A percentile compares a stretch with the other conserved stretches of the same genome.
These are phyloP conservation scores for Hormaphis cornu DNA, from an alignment of 1,140 invertebrate species.

Conservation along the genomic window DNA sequence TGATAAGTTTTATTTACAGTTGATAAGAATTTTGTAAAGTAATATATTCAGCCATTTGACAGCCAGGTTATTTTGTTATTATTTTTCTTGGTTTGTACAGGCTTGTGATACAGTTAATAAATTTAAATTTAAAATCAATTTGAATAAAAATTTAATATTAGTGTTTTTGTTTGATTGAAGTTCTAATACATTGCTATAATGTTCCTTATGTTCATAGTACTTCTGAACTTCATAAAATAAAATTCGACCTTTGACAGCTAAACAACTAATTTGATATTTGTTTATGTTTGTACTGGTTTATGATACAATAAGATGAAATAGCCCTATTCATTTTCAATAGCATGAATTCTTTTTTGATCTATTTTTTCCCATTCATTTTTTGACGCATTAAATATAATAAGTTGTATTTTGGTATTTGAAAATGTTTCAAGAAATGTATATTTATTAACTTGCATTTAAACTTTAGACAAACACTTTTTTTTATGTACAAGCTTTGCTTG, in stretches of 20 bases:
- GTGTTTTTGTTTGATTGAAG: neutral
- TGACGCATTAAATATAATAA: too few relatives aligned
- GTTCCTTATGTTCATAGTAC: neutral
- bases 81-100: conserved; percentile 10
- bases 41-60: neutral
- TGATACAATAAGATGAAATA: neutral
- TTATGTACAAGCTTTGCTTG: too few relatives aligned
- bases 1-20: neutral
- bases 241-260: neutral
- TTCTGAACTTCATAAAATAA: neutral
- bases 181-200: neutral
- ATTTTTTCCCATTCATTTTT: too few relatives aligned
- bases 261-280: neutral
- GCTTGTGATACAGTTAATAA: neutral
- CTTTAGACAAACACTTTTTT: too few relatives aligned
- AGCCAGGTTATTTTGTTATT: neutral
- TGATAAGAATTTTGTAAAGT: neutral
- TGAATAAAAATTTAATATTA: neutral
- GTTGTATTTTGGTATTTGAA: too few relatives aligned
- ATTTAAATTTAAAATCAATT: neutral
- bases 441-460: too few relatives aligned
- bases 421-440: too few relatives aligned
- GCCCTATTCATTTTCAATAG: too few relatives aligned
- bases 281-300: neutral
- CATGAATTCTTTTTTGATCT: too few relatives aligned